phyloP scores from a whole-genome alignment of 2,888 invertebrate genomes.

The Plagodis dolabraria region DNA sequence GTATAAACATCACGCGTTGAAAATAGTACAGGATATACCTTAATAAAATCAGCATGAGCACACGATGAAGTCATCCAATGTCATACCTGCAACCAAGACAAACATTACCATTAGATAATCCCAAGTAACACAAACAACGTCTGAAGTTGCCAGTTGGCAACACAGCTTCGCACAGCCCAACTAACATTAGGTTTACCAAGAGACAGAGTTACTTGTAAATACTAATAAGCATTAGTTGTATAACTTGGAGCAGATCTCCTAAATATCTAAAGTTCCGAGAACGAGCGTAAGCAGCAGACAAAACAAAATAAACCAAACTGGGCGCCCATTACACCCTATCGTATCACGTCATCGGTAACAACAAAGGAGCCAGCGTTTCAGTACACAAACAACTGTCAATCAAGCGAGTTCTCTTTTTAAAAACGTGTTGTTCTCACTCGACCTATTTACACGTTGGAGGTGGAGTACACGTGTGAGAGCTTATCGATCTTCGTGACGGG shows the following conservation, averaged over 20 bases:
- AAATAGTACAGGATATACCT: no score
- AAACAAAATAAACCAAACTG: conserved; percentile 24
- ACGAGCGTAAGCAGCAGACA: conserved; percentile 8
- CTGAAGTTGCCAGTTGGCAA: conserved; percentile 11
- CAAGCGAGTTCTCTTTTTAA: conserved; percentile 35
- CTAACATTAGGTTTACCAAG: conserved; percentile 18
- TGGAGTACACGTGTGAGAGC: conserved; percentile 26
- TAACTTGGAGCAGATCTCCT: conserved; percentile 18
- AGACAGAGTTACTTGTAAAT: conserved; percentile 21
- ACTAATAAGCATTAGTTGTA: conserved; percentile 18
- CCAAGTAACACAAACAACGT: conserved; percentile 5
- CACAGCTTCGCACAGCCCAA: conserved; percentile 3
- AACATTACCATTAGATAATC: conserved; percentile 6
- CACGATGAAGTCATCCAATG: conserved; percentile 1
- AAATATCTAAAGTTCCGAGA: conserved; percentile 23
- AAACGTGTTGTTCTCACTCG: conserved; percentile 37
- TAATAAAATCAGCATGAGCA: background rate
- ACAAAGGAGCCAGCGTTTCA: conserved; percentile 18
- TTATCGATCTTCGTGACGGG: conserved; percentile 46
- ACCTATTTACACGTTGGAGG: conserved; percentile 34
- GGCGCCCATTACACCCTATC: conserved; percentile 31
- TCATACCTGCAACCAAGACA: conserved; percentile 26
- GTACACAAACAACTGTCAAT: conserved; percentile 42
- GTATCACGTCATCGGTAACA: conserved; percentile 20
- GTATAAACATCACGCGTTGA: no score